A percentile compares a stretch with the other conserved stretches of the same genome.
phyloP scores from a whole-genome alignment of 2,888 invertebrate species.

The Protonemura montana region DNA sequence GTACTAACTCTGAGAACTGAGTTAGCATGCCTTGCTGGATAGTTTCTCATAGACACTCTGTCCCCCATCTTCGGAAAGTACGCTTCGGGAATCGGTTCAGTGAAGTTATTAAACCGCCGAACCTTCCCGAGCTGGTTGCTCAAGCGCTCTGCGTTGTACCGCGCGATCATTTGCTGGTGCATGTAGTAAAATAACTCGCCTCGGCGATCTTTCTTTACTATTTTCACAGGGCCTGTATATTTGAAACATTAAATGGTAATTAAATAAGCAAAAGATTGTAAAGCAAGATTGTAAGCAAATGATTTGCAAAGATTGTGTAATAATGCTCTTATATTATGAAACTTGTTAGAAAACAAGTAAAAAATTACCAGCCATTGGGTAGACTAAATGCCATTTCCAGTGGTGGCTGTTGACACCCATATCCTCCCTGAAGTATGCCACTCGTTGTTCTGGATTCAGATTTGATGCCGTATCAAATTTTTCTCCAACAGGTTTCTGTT shows the following conservation, averaged over 20 bases:
- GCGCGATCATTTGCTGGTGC: constrained; percentile 59
- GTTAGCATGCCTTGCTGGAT: constrained; percentile 70
- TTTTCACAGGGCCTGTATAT: constrained; percentile 51
- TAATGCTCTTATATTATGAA: no score
- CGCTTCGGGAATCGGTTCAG: constrained; percentile 75
- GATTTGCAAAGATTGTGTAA: no score
- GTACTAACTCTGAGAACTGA: constrained; percentile 51
- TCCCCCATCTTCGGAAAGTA: constrained; percentile 88
- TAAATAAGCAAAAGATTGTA: no score
- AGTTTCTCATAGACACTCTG: constrained; percentile 75
- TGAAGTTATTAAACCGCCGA: constrained; percentile 69
- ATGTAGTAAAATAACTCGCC: constrained; percentile 59
- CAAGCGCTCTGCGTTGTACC: constrained; percentile 77
- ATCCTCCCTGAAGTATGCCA: constrained; percentile 64
- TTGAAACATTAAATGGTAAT: no score
- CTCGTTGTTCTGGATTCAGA: constrained; percentile 56
- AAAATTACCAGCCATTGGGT: constrained; percentile 53
- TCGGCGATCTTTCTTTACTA: constrained; percentile 56
- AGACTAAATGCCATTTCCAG: constrained; percentile 66
- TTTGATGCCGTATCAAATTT: constrained; percentile 56
- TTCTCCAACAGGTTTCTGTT: constrained; percentile 49
- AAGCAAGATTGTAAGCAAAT: no score
- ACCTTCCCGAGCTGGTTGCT: constrained; percentile 74
- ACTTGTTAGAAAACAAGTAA: no score
- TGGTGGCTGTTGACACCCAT: constrained; percentile 64